Conservation (phyloP, 37 sponge, comb jelly and placozoan genomes). For the Eunapius fragilis region DNA sequence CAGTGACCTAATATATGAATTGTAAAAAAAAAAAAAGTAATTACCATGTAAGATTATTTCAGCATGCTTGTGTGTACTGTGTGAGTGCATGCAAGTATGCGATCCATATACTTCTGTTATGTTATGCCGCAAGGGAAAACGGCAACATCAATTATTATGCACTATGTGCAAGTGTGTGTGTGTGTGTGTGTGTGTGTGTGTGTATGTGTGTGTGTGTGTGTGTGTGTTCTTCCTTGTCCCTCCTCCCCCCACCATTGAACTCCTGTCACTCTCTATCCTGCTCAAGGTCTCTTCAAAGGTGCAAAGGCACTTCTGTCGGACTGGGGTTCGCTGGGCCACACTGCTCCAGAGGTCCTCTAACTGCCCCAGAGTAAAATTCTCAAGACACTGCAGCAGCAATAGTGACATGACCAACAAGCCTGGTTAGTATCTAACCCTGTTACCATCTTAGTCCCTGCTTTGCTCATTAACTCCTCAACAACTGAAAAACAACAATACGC, state of each 20-base stretch:
- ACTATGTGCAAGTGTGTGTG: constrained; percentile 12
- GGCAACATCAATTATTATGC: background rate
- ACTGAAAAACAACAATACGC: background rate
- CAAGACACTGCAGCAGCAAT: background rate
- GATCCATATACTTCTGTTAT: too few relatives aligned
- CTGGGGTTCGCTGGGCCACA: constrained; percentile 1
- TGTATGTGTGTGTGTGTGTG: background rate
- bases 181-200: constrained; percentile 12
- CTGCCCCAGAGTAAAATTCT: background rate
- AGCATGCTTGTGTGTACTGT: background rate
- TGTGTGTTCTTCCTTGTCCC: background rate
- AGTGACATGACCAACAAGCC: background rate
- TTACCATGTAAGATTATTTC: too few relatives aligned
- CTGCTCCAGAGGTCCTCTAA: constrained; percentile 27
- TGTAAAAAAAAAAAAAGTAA: too few relatives aligned
- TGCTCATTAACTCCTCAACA: background rate
- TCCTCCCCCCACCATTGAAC: background rate
- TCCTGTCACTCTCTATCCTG: constrained; percentile 18
- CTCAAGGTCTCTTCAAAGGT: constrained; percentile 7
- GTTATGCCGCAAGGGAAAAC: too few relatives aligned
- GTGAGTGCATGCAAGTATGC: background rate
- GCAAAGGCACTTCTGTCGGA: constrained; percentile 7
- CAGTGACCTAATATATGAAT: too few relatives aligned
- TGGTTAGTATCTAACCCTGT: background rate
- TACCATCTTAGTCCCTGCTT: background rate